These are phyloP conservation scores for Adrianichthys oophorus DNA, from an alignment of 2,797 vertebrate species.

Conservation along the genomic window DNA sequence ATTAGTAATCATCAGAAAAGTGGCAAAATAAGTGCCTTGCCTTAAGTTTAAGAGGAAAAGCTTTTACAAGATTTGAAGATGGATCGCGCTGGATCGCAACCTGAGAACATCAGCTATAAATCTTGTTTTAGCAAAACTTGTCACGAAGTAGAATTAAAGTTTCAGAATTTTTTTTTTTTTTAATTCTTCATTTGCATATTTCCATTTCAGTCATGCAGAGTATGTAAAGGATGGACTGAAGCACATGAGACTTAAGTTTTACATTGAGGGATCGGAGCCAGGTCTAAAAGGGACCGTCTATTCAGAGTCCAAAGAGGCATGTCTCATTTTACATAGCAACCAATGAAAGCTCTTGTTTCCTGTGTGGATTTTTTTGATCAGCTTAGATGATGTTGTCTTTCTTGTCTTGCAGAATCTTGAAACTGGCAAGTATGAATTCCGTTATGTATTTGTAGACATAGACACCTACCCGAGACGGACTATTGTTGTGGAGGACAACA, in stretches of 20 bases:
- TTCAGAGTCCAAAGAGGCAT: conserved; percentile 88
- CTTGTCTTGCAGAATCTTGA: conserved; percentile 81
- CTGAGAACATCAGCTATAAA: too few species aligned
- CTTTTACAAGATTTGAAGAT: too few species aligned
- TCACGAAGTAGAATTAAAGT: too few species aligned
- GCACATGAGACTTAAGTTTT: conserved; percentile 90
- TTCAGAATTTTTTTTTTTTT: background rate
- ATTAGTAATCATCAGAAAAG: too few species aligned
- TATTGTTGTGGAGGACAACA: conserved; percentile 92
- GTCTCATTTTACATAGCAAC: background rate
- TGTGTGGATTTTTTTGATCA: background rate
- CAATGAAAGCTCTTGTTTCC: background rate
- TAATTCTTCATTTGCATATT: conserved; percentile 6
- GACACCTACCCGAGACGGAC: conserved; percentile 87
- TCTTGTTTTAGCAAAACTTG: too few species aligned
- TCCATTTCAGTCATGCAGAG: conserved; percentile 81
- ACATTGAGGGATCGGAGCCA: conserved; percentile 91
- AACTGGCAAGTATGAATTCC: conserved; percentile 86
- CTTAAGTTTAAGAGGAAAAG: too few species aligned
- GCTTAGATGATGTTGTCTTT: conserved; percentile 5
- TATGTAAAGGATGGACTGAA: conserved; percentile 88
- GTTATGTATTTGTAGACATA: conserved; percentile 91
- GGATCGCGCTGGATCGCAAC: too few species aligned
- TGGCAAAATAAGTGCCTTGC: too few species aligned
- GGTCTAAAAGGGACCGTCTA: conserved; percentile 89